Conservation (phyloP, 2,888 invertebrate genomes). For the Monoplex corrugatus region DNA sequence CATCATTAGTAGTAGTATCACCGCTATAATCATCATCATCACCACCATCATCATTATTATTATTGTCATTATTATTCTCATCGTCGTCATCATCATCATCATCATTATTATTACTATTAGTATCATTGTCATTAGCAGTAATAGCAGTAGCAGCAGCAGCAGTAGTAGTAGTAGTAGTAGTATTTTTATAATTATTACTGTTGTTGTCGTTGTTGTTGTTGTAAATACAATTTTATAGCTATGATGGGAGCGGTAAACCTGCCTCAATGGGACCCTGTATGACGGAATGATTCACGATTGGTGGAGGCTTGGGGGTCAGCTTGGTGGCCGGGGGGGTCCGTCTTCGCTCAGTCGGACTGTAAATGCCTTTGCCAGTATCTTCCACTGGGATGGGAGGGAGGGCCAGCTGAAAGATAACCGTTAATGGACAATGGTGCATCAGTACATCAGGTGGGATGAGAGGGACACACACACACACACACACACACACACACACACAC, state of each 20-base stretch:
- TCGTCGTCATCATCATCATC: too few relatives aligned
- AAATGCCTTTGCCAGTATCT: slow-evolving; percentile 79
- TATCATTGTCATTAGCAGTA: too few relatives aligned
- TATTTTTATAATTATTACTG: too few relatives aligned
- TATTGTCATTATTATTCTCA: too few relatives aligned
- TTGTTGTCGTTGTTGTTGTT: too few relatives aligned
- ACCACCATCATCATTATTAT: too few relatives aligned
- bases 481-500: background rate
- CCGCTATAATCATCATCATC: too few relatives aligned
- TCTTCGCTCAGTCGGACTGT: slow-evolving; percentile 79
- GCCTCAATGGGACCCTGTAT: background rate
- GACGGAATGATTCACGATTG: background rate
- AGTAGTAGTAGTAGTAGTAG: too few relatives aligned
- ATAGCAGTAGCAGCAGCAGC: too few relatives aligned
- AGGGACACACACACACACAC: background rate
- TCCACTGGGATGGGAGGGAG: slow-evolving; percentile 79
- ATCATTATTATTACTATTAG: too few relatives aligned
- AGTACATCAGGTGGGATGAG: background rate
- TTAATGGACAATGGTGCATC: too few relatives aligned
- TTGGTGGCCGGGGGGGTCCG: slow-evolving; percentile 80
- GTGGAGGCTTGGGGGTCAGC: slow-evolving; percentile 68
- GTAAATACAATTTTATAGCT: background rate
- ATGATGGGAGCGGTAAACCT: background rate
- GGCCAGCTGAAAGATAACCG: slow-evolving; percentile 70
- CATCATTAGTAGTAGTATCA: too few relatives aligned